Evolutionary conservation across 1,140 invertebrate genomes (phyloP), one percentile per base, ranked within the genome.

Genomic region (Anastrepha obliqua): DNA sequence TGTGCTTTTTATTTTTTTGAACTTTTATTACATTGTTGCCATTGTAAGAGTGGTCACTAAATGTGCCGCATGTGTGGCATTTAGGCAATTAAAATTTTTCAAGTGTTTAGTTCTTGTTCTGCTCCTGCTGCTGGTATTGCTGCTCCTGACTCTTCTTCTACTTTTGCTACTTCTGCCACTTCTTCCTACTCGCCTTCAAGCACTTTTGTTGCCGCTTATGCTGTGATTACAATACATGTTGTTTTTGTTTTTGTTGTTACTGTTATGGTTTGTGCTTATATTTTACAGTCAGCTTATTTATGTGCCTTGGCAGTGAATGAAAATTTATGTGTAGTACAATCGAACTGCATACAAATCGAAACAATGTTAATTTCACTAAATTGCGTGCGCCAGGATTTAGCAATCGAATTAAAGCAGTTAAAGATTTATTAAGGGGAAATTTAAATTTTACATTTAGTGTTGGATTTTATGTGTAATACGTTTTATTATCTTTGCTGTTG

Each of bases 61-160:
- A 86, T 86, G 59, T 86, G 85, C 85, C 59, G 55, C 74, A 44
- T 85, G 78, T 85, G 85, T 90, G 91, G 91, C 90, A 92, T 92
- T 92, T 91, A 90, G 90, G 92, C 91, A 92, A 92, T 92, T 92
- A 92, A 92, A 92, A 92, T 92, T 92, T 90, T 92, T 92, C 62
- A 87, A 70, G 62, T 67, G 86, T 70, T 87, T 87, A 86, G 55
- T 8, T 86, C 59, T 86, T 86, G 55, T 62, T 86, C 51, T 86
- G 29, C 29, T 86, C 20, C 55, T 58, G 47, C 42, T 78, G 42
- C 47, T 81, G 51, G 17, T 51, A 11, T 81, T 51, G 74, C 29
- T 67, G 20, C 64, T 67, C 17, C 17, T 47, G 42, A 42, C 47
- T 17, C 44, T 42, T 47, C 17, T 17, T 15, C 44, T 4, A 7